These are phyloP conservation scores for Meda fulgida DNA, from an alignment of 2,797 vertebrate genomes.

Conservation along the genomic window DNA sequence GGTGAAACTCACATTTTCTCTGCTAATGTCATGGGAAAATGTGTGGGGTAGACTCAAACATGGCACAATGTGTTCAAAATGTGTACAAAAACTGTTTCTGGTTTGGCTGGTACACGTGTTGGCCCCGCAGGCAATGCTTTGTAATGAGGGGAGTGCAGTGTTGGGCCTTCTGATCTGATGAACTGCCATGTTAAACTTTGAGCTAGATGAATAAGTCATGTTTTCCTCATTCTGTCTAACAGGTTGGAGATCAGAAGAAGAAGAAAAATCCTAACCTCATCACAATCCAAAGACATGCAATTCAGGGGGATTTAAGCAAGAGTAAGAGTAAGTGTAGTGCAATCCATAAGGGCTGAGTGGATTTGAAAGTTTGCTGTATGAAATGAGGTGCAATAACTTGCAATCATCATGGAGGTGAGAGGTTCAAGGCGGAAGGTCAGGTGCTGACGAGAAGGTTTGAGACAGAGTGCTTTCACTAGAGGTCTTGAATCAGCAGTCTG, in stretches of 20 bases:
- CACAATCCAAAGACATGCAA: not conserved
- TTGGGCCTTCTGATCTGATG: slow-evolving; percentile 2
- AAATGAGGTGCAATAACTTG: slow-evolving; percentile 42
- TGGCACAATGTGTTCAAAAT: not conserved
- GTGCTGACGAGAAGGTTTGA: slow-evolving; percentile 34
- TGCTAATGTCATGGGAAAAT: not conserved
- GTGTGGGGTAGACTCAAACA: not conserved
- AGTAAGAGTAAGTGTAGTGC: not conserved
- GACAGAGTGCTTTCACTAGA: slow-evolving; percentile 15
- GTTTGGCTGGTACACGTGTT: not conserved
- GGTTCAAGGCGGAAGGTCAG: slow-evolving; percentile 24
- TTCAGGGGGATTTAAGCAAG: not conserved
- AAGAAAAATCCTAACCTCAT: not conserved
- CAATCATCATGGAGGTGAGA: slow-evolving; percentile 37
- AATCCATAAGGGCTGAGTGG: not conserved
- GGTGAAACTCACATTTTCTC: not conserved
- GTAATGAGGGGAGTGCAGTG: slow-evolving; percentile 12
- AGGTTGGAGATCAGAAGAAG: not conserved
- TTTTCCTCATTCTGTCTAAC: not conserved
- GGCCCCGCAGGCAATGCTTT: slow-evolving; percentile 34
- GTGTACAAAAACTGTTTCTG: slow-evolving; percentile 16
- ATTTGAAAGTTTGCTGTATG: slow-evolving; percentile 14
- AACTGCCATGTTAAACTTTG: slow-evolving; percentile 14
- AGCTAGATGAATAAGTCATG: slow-evolving; percentile 31
- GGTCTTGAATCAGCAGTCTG: slow-evolving; percentile 49